phyloP scores from a whole-genome alignment of 2,888 invertebrate species.

The Conops quadrifasciatus region DNA sequence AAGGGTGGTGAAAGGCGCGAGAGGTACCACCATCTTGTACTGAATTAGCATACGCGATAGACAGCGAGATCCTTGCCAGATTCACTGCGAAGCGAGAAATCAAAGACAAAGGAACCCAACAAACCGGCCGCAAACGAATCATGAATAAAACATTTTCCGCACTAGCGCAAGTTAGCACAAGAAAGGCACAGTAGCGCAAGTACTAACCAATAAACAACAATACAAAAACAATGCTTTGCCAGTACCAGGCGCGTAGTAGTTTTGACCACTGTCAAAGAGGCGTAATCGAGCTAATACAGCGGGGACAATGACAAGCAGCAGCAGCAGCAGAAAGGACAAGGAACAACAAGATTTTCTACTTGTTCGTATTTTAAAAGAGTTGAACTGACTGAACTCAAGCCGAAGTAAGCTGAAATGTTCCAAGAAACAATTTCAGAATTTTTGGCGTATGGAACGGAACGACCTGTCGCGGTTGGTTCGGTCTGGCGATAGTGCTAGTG shows the following conservation, averaged over 20 bases:
- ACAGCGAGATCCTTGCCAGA: neutral
- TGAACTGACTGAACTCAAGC: no score
- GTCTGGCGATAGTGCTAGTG: neutral
- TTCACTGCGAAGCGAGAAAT: conserved; percentile 10
- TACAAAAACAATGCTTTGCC: conserved; percentile 23
- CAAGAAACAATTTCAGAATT: conserved; percentile 31
- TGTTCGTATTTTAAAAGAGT: neutral
- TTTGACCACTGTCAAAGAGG: conserved; percentile 28
- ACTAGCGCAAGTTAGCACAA: neutral
- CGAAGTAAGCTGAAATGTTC: conserved; percentile 17
- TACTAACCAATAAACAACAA: conserved; percentile 4
- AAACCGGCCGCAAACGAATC: conserved; percentile 6
- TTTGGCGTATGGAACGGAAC: neutral
- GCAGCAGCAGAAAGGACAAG: neutral
- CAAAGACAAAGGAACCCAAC: neutral
- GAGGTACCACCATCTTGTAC: neutral
- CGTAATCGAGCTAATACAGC: conserved; percentile 29
- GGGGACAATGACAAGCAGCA: conserved; percentile 24
- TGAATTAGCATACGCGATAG: conserved; percentile 29
- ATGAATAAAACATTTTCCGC: conserved; percentile 32
- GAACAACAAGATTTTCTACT: conserved; percentile 4
- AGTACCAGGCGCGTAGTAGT: conserved; percentile 15
- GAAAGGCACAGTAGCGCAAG: neutral
- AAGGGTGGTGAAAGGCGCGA: neutral
- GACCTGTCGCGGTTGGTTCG: neutral